These are phyloP conservation scores for Grammomys surdaster DNA, from an alignment of 2,113 vertebrate species.

Conservation along the genomic window DNA sequence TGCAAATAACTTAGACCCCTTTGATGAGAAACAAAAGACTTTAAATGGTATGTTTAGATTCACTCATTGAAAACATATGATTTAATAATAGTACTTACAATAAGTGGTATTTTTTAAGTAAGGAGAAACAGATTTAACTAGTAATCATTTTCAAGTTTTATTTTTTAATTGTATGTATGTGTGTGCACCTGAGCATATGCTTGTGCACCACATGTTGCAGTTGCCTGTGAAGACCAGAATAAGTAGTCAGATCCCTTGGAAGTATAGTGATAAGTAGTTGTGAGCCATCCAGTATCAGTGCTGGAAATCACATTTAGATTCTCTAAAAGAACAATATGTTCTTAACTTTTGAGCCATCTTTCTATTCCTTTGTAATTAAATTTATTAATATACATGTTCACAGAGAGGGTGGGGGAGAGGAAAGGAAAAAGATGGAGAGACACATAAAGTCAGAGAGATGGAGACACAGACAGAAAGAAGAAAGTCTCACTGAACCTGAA, in stretches of 20 bases:
- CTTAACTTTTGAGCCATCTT: not conserved
- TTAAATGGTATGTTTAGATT: conserved; percentile 19
- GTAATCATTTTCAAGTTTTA: not conserved
- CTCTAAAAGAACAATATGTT: not conserved
- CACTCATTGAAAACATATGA: conserved; percentile 27
- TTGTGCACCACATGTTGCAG: not conserved
- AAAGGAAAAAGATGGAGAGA: not conserved
- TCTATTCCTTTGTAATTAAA: not conserved
- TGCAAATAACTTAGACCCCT: conserved; percentile 55
- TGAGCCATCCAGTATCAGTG: not conserved
- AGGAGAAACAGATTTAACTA: not conserved
- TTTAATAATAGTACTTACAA: conserved; percentile 46
- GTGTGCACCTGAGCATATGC: not conserved
- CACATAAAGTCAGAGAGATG: not conserved
- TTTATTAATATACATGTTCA: not conserved
- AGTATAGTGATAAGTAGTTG: not conserved
- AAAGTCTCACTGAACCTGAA: not conserved
- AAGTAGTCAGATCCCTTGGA: not conserved
- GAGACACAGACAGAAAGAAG: not conserved
- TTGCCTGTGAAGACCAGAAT: not conserved
- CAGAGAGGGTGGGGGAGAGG: not conserved
- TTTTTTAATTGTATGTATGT: not conserved
- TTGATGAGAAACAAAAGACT: conserved; percentile 13
- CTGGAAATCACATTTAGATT: not conserved
- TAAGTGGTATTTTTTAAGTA: conserved; percentile 34